Conservation (phyloP, 2,113 vertebrate genomes). For the Chionomys nivalis region DNA sequence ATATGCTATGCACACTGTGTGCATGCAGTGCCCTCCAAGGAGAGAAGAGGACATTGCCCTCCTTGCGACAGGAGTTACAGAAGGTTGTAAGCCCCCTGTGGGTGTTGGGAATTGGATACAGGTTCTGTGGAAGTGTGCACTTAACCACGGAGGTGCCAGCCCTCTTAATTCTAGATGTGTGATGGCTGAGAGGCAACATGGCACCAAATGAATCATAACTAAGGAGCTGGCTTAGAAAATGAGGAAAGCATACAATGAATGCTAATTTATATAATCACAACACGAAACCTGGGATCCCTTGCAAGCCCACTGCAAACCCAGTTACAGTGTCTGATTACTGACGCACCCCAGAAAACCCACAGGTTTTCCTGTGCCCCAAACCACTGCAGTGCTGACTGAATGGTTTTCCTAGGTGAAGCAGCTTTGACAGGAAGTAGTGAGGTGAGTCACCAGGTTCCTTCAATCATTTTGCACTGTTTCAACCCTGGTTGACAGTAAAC, state of each 20-base stretch:
- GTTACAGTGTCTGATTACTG: constrained; percentile 15
- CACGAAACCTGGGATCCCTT: constrained; percentile 1
- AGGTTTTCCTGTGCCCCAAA: background rate
- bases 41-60: background rate
- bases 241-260: background rate
- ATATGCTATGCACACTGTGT: background rate
- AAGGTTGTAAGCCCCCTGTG: background rate
- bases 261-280: background rate
- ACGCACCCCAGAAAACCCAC: background rate
- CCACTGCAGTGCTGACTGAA: constrained; percentile 23
- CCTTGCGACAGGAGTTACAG: background rate
- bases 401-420: constrained; percentile 45
- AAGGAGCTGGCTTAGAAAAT: background rate
- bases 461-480: background rate
- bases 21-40: background rate
- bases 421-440: constrained; percentile 5
- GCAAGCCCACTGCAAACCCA: background rate
- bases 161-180: background rate
- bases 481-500: background rate
- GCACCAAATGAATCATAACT: background rate
- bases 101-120: background rate
- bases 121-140: background rate
- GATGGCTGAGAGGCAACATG: background rate
- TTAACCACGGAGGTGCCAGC: background rate
- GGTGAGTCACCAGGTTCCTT: constrained; percentile 34